Evolutionary conservation across 2,888 invertebrate species (phyloP).

Genomic region (Ariolimax columbianus): DNA sequence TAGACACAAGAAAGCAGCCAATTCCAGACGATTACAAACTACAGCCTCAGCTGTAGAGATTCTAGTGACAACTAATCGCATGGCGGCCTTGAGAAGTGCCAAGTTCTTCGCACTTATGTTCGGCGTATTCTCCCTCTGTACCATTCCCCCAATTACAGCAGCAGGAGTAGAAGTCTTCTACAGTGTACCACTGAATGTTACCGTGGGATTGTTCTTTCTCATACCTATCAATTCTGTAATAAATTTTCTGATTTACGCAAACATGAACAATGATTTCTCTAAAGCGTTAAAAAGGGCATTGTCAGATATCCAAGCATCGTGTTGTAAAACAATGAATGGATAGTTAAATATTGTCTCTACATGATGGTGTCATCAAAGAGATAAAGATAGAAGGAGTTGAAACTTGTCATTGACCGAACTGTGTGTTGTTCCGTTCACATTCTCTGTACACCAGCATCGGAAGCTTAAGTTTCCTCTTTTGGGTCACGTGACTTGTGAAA

Average conservation of each 20-base stretch:
- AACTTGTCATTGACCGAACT: no score
- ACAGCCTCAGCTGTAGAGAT: neutral
- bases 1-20: slow-evolving; percentile 18
- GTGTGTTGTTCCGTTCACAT: no score
- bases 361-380: no score
- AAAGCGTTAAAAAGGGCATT: neutral
- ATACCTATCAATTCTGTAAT: neutral
- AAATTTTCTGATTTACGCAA: neutral
- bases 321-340: no score
- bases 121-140: neutral
- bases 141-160: neutral
- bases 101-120: slow-evolving; percentile 27
- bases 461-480: no score
- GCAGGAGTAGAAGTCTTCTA: neutral
- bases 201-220: neutral
- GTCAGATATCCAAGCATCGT: no score
- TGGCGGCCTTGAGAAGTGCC: neutral
- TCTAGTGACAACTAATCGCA: neutral
- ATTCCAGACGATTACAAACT: neutral
- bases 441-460: no score
- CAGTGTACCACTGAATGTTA: neutral
- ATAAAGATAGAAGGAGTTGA: no score
- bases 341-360: no score
- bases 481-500: no score
- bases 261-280: slow-evolving; percentile 13